Evolutionary conservation across 2,888 invertebrate species (phyloP).

Genomic region (Tanypteryx hageni): DNA sequence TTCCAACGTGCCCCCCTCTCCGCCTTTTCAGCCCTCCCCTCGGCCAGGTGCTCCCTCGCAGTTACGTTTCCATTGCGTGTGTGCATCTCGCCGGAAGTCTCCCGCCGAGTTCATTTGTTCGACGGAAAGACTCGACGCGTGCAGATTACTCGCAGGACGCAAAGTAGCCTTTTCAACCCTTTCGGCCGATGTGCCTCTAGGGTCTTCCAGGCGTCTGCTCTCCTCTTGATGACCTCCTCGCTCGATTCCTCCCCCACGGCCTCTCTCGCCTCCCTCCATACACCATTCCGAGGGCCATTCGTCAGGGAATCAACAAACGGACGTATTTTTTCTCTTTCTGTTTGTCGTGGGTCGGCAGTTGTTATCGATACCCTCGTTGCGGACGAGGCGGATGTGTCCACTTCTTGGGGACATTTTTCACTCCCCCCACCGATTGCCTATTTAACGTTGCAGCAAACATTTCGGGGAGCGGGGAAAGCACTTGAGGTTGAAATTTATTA

Average conservation of each 20-base stretch:
- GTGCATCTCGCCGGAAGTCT: slow-evolving; percentile 35
- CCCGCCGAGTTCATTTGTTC: slow-evolving; percentile 46
- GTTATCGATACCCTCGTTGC: background rate
- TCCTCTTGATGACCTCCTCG: background rate
- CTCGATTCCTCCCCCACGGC: background rate
- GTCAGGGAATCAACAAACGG: slow-evolving; percentile 33
- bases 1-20: background rate
- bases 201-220: background rate
- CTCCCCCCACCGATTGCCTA: background rate
- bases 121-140: slow-evolving; percentile 17
- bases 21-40: no score
- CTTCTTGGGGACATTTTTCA: background rate
- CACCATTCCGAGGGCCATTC: background rate
- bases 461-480: background rate
- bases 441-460: no score
- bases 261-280: background rate
- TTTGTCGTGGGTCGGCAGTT: background rate
- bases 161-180: slow-evolving; percentile 45
- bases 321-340: background rate
- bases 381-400: background rate
- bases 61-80: slow-evolving; percentile 44
- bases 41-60: background rate
- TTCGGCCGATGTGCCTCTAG: background rate
- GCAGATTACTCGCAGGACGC: slow-evolving; percentile 9
- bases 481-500: background rate